Percentiles rank a stretch among this genome's conserved stretches.
Conservation (phyloP, 2,888 invertebrate genomes). For the Phengaris alcon region DNA sequence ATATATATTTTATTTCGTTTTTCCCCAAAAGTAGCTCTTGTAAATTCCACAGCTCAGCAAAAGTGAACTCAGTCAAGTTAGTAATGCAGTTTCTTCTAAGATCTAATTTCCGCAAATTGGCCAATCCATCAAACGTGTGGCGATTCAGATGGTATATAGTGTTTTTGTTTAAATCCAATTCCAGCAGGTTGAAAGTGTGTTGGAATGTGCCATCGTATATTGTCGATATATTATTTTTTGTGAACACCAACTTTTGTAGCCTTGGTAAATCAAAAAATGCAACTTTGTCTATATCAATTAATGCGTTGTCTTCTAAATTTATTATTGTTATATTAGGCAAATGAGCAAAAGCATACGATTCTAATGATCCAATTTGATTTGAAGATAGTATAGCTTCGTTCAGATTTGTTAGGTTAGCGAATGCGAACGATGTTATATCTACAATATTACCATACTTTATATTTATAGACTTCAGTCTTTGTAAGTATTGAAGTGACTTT, state of each 20-base stretch:
- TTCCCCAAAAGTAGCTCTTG: constrained; percentile 84
- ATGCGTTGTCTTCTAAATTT: constrained; percentile 87
- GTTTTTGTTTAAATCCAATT: constrained; percentile 89
- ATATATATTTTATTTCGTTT: constrained; percentile 85
- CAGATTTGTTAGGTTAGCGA: constrained; percentile 85
- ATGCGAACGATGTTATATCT: constrained; percentile 84
- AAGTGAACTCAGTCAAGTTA: constrained; percentile 88
- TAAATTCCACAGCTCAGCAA: constrained; percentile 87
- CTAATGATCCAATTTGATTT: constrained; percentile 84
- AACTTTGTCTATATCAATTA: constrained; percentile 85
- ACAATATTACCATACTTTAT: constrained; percentile 85
- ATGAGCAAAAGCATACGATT: constrained; percentile 85
- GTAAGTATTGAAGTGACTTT: constrained; percentile 82
- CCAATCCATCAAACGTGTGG: constrained; percentile 88
- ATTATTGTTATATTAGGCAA: constrained; percentile 84
- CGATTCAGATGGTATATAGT: constrained; percentile 86
- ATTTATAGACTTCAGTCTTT: constrained; percentile 82
- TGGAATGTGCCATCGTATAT: constrained; percentile 91
- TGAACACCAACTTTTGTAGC: constrained; percentile 86
- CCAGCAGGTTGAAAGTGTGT: constrained; percentile 85
- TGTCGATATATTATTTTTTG: constrained; percentile 90
- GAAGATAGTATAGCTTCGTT: constrained; percentile 83
- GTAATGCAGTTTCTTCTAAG: constrained; percentile 86
- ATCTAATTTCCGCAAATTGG: constrained; percentile 85
- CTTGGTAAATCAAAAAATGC: constrained; percentile 87